Percentiles rank a stretch among this genome's conserved stretches.
Evolutionary conservation across 2,888 invertebrate species (phyloP).

Genomic region (Syrphus vitripennis): DNA sequence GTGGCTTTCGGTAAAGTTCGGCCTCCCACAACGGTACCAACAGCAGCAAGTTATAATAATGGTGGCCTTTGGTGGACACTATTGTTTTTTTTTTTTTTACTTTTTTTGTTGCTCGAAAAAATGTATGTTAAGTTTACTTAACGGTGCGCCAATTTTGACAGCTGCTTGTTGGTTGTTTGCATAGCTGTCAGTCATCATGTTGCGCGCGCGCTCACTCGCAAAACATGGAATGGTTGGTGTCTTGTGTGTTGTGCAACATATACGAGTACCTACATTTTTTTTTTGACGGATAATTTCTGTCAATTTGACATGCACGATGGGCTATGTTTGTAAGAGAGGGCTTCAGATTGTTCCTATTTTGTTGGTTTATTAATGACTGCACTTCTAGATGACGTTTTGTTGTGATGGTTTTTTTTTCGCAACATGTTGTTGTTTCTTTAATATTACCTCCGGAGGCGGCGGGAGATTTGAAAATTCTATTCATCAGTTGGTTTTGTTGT

Average conservation of each 20-base stretch:
- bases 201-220: neutral
- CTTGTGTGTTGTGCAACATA: slow-evolving; percentile 48
- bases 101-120: slow-evolving; percentile 13
- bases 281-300: slow-evolving; percentile 62
- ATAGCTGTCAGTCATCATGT: slow-evolving; percentile 69
- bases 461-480: slow-evolving; percentile 32
- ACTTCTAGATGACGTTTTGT: slow-evolving; percentile 37
- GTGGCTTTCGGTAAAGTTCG: slow-evolving; percentile 30
- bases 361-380: slow-evolving; percentile 56
- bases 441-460: slow-evolving; percentile 27
- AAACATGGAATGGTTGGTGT: neutral
- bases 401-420: slow-evolving; percentile 56
- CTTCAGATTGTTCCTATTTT: slow-evolving; percentile 31
- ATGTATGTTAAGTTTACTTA: slow-evolving; percentile 40
- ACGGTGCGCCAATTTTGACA: slow-evolving; percentile 63
- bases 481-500: neutral
- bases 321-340: slow-evolving; percentile 18
- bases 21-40: slow-evolving; percentile 57
- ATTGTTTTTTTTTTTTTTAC: slow-evolving; percentile 1
- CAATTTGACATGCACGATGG: slow-evolving; percentile 70
- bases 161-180: slow-evolving; percentile 63
- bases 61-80: slow-evolving; percentile 61
- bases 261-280: slow-evolving; percentile 8
- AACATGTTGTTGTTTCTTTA: slow-evolving; percentile 26
- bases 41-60: neutral